A percentile compares a stretch with the other conserved stretches of the same genome.
Conservation (phyloP, 2,888 invertebrate species). For the Drosophila atripex region DNA sequence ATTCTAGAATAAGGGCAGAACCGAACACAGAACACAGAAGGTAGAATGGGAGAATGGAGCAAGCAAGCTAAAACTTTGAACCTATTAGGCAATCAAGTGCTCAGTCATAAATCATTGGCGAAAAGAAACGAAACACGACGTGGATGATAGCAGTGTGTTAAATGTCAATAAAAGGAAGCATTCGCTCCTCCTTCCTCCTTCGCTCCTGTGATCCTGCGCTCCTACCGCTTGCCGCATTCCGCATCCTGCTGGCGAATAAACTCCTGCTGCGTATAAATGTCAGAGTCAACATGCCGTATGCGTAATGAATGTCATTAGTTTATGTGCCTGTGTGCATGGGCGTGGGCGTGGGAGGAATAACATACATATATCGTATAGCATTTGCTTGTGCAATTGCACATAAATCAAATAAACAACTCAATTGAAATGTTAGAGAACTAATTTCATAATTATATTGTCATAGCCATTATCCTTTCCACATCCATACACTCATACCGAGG, state of each 20-base stretch:
- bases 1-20: neutral
- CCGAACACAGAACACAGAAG: neutral
- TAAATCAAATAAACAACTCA: constrained; percentile 75
- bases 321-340: constrained; percentile 6
- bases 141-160: constrained; percentile 53
- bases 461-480: constrained; percentile 31
- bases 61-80: constrained; percentile 38
- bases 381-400: constrained; percentile 71
- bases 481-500: neutral
- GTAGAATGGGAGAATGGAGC: constrained; percentile 11
- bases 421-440: constrained; percentile 71
- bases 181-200: constrained; percentile 11
- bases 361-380: constrained; percentile 7
- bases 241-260: constrained; percentile 41
- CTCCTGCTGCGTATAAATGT: constrained; percentile 63
- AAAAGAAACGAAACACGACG: constrained; percentile 15
- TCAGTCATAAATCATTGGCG: constrained; percentile 34
- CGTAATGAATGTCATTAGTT: constrained; percentile 71
- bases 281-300: constrained; percentile 66
- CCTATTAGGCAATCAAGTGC: constrained; percentile 52
- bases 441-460: constrained; percentile 67
- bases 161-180: constrained; percentile 66
- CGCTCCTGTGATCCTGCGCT: too few relatives aligned
- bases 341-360: neutral
- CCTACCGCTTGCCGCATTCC: neutral